Evolutionary conservation across 2,113 vertebrate genomes (phyloP).

Genomic region (Grammomys dolichurus): DNA sequence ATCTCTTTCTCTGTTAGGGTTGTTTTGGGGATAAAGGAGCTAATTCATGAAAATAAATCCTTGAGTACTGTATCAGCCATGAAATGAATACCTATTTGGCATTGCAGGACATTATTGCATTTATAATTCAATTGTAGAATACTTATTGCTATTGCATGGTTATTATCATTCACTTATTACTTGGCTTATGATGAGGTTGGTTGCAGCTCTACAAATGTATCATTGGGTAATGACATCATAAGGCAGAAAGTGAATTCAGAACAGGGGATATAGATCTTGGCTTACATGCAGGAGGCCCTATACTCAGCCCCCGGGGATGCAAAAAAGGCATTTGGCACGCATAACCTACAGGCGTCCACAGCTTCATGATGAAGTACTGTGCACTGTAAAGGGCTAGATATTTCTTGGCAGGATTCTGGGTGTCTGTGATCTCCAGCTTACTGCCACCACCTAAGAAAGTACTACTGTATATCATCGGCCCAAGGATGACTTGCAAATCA

Average conservation of each 20-base stretch:
- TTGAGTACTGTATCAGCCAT: not conserved
- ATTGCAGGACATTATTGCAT: not conserved
- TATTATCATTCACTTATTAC: not conserved
- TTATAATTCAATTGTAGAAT: not conserved
- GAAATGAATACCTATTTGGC: not conserved
- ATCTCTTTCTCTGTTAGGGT: not conserved
- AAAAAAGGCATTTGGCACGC: not conserved
- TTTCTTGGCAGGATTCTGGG: not conserved
- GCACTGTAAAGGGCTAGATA: not conserved
- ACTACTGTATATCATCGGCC: not conserved
- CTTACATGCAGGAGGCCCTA: not conserved
- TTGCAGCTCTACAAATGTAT: not conserved
- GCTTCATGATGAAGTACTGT: not conserved
- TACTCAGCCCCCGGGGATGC: not conserved
- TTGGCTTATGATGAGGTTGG: not conserved
- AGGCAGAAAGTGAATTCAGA: not conserved
- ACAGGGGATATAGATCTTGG: not conserved
- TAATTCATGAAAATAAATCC: not conserved
- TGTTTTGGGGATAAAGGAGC: constrained; percentile 5
- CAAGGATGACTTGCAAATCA: not conserved
- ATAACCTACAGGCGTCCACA: not conserved
- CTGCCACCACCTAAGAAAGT: not conserved
- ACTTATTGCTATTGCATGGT: not conserved
- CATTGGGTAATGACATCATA: not conserved
- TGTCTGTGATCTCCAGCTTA: not conserved